Evolutionary conservation across 2,113 vertebrate genomes (phyloP).

Genomic region (Microcebus lehilahytsara): DNA sequence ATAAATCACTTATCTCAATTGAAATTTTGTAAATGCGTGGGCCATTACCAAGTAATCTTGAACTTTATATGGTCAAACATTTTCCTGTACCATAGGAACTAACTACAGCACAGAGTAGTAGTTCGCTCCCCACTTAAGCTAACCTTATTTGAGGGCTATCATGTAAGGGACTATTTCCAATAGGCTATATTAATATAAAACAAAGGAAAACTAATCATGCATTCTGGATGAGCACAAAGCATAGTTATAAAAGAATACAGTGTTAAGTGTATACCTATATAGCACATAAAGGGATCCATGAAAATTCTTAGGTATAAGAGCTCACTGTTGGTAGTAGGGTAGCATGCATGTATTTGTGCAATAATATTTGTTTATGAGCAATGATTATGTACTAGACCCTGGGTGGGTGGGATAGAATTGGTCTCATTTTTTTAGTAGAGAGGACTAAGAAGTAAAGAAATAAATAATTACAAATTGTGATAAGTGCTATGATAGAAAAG

Average conservation of each 20-base stretch:
- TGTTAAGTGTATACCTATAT: not conserved
- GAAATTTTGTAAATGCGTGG: not conserved
- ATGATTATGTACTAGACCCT: not conserved
- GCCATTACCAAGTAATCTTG: not conserved
- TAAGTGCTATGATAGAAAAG: not conserved
- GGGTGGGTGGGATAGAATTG: not conserved
- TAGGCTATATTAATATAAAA: not conserved
- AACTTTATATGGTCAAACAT: not conserved
- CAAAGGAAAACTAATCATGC: not conserved
- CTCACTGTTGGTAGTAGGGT: not conserved
- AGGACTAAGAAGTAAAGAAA: not conserved
- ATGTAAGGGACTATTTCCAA: not conserved
- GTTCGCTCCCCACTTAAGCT: not conserved
- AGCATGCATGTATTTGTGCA: not conserved
- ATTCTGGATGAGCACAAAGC: not conserved
- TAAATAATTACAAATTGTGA: not conserved
- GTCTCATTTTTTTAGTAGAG: not conserved
- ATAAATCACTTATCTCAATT: not conserved
- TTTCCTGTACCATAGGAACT: not conserved
- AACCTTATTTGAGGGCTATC: not conserved
- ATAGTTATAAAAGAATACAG: not conserved
- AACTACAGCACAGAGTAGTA: rapidly evolving
- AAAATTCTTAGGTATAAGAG: not conserved
- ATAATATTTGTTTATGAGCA: not conserved
- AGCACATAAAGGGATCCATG: not conserved